Evolutionary conservation across 2,888 invertebrate species (phyloP).

Genomic region (Galerucella nymphaeae): DNA sequence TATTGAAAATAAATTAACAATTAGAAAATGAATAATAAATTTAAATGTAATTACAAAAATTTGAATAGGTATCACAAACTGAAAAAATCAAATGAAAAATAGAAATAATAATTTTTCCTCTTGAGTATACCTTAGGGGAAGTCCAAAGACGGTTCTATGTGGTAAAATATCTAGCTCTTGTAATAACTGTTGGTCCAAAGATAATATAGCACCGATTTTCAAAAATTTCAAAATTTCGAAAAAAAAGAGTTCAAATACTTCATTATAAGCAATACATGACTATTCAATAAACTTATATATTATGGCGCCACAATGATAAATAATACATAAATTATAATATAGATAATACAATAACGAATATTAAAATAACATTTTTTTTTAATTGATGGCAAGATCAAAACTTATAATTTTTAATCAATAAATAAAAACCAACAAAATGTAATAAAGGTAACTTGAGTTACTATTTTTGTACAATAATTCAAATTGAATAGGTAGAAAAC

Average conservation of each 20-base stretch:
- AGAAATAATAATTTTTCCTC: background rate
- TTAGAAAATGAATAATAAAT: too few relatives aligned
- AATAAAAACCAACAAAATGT: conserved; percentile 47
- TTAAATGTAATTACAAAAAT: too few relatives aligned
- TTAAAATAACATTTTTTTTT: conserved; percentile 45
- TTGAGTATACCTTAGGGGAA: background rate
- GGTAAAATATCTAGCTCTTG: background rate
- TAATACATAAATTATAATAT: conserved; percentile 54
- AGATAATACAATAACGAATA: conserved; percentile 48
- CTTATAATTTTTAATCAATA: conserved; percentile 46
- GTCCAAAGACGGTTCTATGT: background rate
- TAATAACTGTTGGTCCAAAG: background rate
- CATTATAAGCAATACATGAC: conserved; percentile 1
- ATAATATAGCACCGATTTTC: conserved; percentile 11
- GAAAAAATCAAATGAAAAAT: too few relatives aligned
- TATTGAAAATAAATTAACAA: too few relatives aligned
- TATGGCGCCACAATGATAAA: conserved; percentile 57
- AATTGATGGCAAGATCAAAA: conserved; percentile 56
- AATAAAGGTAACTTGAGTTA: conserved; percentile 53
- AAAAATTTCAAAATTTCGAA: background rate
- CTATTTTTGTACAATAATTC: conserved; percentile 12
- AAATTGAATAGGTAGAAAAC: conserved; percentile 29
- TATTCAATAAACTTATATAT: conserved; percentile 39
- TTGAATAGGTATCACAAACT: too few relatives aligned
- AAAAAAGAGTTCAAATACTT: background rate